Evolutionary conservation across 2,113 vertebrate genomes (phyloP), one percentile per base, ranked within the genome.

Genomic region (Smithornis capensis): DNA sequence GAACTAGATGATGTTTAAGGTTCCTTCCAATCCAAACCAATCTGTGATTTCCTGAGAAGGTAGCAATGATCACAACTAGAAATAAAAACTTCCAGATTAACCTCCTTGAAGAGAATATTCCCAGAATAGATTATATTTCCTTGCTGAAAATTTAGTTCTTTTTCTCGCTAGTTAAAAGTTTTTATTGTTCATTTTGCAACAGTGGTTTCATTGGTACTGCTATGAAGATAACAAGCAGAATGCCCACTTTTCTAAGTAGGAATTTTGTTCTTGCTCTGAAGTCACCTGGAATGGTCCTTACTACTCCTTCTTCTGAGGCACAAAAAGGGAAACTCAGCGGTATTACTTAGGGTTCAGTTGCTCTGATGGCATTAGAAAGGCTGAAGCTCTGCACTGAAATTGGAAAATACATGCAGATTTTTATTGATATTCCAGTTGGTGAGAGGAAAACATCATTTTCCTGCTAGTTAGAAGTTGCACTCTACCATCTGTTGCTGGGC

Each of bases 401-500:
- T 79, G 55, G 78, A 76, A 83, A 83, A 77, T 7, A 28, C 0
- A 2, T 45, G 38, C 44, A 59, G 45, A 38, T 73, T 95, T 94
- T 84, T 69, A 92, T 50, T 77, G 67, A n/a, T 77, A 55, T 96
- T 95, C 63, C 59, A 80, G 68, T 49, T 74, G 74, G 52, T 88
- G 73, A 94, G 75, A 67, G 87, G 70, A 90, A 89, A 96, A 67
- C 71, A 93, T 73, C 1, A 31, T 91, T 96, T 91, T 93, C 63
- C 73, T 86, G 82, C 64, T 83, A 80, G 85, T 93, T 90, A 75
- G 59, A 56, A 75, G 92, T 42, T 88, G 47, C 18, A 35, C 31
- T 67, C 40, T 37, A 23, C 93, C 94, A 88, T 95, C 94, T 95
- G 93, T 69, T 83, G 59, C 75, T 83, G 93, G 70, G 75, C 79